Evolutionary conservation across 2,888 invertebrate genomes (phyloP).

Genomic region (Panopea generosa): DNA sequence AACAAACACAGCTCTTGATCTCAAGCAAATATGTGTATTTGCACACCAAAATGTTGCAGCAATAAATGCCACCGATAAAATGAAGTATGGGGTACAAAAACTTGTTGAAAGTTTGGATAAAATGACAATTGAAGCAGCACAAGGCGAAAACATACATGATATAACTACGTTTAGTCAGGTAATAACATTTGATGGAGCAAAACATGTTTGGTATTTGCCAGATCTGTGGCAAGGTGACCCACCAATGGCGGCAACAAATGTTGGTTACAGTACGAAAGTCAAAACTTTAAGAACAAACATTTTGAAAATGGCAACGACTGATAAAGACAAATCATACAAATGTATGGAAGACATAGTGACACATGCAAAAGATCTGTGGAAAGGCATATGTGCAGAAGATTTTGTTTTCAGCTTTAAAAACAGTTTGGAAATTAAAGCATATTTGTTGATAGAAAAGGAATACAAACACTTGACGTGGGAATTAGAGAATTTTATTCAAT

Average conservation of each 20-base stretch:
- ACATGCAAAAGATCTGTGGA: conserved; percentile 19
- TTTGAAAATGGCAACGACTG: not conserved
- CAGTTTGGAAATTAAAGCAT: conserved; percentile 36
- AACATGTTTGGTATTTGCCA: not conserved
- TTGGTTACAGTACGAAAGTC: not conserved
- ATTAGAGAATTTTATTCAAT: no score
- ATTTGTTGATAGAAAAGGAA: not conserved
- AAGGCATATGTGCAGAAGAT: conserved; percentile 20
- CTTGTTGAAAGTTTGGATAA: no score
- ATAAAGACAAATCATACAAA: conserved; percentile 6
- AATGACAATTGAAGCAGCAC: no score
- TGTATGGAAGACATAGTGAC: not conserved
- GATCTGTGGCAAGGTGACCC: conserved; percentile 5
- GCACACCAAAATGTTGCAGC: no score
- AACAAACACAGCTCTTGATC: no score
- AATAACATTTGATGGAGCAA: no score
- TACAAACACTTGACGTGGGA: no score
- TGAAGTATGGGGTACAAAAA: no score
- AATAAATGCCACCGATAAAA: not conserved
- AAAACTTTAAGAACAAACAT: conserved; percentile 1
- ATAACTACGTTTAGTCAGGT: no score
- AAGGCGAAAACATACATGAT: no score
- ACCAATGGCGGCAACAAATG: not conserved
- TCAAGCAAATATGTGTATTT: no score
- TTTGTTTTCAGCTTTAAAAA: conserved; percentile 39